Percentiles rank a stretch among this genome's conserved stretches.
These are phyloP conservation scores for Platorchestia sp. DNA, from an alignment of 1,140 invertebrate genomes.

Conservation along the genomic window DNA sequence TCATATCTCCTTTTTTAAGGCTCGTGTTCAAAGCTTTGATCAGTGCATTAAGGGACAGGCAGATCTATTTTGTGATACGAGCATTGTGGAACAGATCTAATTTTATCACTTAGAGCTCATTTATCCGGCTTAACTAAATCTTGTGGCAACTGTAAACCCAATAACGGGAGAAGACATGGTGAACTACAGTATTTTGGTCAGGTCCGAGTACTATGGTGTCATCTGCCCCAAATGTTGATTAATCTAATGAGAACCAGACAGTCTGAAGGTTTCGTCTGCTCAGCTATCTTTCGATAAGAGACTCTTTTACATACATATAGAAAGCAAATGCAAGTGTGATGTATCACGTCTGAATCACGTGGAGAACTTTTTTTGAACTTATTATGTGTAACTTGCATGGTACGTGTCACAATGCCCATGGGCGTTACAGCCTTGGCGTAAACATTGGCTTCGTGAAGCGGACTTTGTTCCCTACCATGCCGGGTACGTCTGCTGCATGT, in stretches of 20 bases:
- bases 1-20: not conserved
- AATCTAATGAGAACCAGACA: constrained; percentile 2
- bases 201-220: not conserved
- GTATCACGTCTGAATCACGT: not conserved
- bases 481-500: not conserved
- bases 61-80: not conserved
- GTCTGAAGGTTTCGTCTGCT: constrained; percentile 10
- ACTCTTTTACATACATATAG: not conserved
- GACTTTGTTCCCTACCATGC: not conserved
- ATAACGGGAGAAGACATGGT: not conserved
- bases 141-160: not conserved
- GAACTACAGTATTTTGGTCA: not conserved
- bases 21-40: not conserved
- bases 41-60: not conserved
- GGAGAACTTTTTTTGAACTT: not conserved
- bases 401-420: not conserved
- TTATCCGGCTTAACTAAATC: not conserved
- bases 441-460: not conserved
- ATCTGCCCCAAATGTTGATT: not conserved
- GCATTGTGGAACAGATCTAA: not conserved
- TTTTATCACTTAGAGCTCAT: not conserved
- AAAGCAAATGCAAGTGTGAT: not conserved
- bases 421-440: not conserved
- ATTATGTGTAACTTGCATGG: not conserved
- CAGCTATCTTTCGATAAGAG: not conserved